phyloP scores from a whole-genome alignment of 2,888 invertebrate genomes.

The Azorinus chamasolen region DNA sequence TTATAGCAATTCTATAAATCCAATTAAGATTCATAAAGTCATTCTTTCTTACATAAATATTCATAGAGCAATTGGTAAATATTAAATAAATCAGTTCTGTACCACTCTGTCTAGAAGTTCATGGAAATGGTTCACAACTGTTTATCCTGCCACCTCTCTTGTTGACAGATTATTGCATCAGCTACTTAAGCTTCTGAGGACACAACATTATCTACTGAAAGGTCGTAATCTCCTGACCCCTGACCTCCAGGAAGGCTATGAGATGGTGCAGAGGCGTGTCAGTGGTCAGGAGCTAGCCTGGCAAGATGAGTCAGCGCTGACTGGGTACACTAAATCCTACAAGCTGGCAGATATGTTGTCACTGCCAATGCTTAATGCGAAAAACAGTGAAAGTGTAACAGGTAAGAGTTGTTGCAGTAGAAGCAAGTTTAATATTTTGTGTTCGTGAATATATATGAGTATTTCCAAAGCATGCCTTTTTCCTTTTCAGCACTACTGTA shows the following conservation, averaged over 20 bases:
- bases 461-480: too few relatives aligned
- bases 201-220: slow-evolving; percentile 77
- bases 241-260: slow-evolving; percentile 71
- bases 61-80: too few relatives aligned
- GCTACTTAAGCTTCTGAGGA: slow-evolving; percentile 74
- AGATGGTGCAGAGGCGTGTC: slow-evolving; percentile 66
- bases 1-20: too few relatives aligned
- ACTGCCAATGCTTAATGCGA: slow-evolving; percentile 37
- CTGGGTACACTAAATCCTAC: slow-evolving; percentile 26
- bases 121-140: too few relatives aligned
- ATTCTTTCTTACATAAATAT: too few relatives aligned
- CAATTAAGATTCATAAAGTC: too few relatives aligned
- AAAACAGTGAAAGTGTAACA: not conserved
- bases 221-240: slow-evolving; percentile 73
- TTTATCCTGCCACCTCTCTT: not conserved
- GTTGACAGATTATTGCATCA: slow-evolving; percentile 68
- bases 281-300: slow-evolving; percentile 78
- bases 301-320: slow-evolving; percentile 70
- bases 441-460: too few relatives aligned
- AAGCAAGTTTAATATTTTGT: too few relatives aligned
- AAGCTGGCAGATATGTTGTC: slow-evolving; percentile 52
- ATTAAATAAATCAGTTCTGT: too few relatives aligned
- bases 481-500: too few relatives aligned
- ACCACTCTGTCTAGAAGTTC: too few relatives aligned
- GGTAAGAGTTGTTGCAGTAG: too few relatives aligned